These are phyloP conservation scores for Eriosoma lanigerum DNA, from an alignment of 1,140 invertebrate genomes.

Conservation along the genomic window DNA sequence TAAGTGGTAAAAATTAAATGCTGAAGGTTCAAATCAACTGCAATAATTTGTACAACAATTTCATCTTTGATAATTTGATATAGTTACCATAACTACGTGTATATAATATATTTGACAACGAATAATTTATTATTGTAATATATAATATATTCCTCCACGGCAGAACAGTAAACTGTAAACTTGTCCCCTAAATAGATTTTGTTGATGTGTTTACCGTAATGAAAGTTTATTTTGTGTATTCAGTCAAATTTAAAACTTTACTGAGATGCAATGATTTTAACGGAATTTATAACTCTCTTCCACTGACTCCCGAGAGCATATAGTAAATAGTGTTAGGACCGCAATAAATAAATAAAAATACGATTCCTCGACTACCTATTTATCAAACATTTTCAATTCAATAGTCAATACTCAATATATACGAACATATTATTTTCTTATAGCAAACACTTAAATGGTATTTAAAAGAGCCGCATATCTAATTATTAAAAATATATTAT, in stretches of 20 bases:
- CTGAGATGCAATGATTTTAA: conserved; percentile 10
- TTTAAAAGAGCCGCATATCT: not conserved
- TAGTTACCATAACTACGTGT: no score
- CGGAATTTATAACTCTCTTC: no score
- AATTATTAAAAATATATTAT: not conserved
- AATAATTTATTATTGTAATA: no score
- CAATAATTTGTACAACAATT: no score
- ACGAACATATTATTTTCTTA: not conserved
- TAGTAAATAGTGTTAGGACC: not conserved
- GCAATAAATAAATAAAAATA: conserved; percentile 8
- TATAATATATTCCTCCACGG: no score
- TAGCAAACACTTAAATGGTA: not conserved
- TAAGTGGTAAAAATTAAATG: no score
- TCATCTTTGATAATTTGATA: no score
- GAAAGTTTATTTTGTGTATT: not conserved
- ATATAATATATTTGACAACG: no score
- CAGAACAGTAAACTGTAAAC: no score
- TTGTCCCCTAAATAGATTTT: not conserved
- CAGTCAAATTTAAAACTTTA: conserved; percentile 2
- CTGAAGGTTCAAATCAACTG: no score
- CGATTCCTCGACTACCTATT: conserved; percentile 1
- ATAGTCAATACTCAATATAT: not conserved
- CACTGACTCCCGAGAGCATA: no score
- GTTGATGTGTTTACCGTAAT: conserved; percentile 2
- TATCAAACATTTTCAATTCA: conserved; percentile 17